phyloP scores from a whole-genome alignment of 2,888 invertebrate species.

The Cephalotes varians region DNA sequence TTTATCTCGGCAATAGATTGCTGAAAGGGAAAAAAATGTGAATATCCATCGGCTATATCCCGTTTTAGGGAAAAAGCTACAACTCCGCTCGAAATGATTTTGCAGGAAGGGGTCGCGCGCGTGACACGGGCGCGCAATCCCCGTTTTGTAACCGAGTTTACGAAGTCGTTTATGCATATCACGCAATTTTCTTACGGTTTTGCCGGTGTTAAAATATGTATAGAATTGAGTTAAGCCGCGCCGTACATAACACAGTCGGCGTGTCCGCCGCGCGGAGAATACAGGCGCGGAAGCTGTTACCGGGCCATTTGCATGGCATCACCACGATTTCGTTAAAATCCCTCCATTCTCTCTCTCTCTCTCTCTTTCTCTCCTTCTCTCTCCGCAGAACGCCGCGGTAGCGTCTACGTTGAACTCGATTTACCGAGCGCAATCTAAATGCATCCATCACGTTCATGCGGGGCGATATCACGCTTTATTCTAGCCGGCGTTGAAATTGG shows the following conservation, averaged over 20 bases:
- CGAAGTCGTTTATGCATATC: constrained; percentile 84
- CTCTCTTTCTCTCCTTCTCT: constrained; percentile 66
- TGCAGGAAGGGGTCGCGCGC: constrained; percentile 39
- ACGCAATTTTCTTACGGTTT: constrained; percentile 85
- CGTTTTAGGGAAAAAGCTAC: constrained; percentile 1
- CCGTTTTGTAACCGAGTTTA: constrained; percentile 79
- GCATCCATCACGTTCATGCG: constrained; percentile 67
- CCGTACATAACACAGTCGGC: constrained; percentile 75
- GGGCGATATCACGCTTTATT: constrained; percentile 55
- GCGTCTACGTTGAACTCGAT: constrained; percentile 71
- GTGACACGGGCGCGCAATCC: constrained; percentile 58
- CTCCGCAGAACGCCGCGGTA: constrained; percentile 43
- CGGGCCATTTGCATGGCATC: constrained; percentile 85
- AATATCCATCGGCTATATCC: constrained; percentile 9
- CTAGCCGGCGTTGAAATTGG: constrained; percentile 54
- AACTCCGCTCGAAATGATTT: constrained; percentile 36
- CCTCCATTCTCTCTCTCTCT: constrained; percentile 72
- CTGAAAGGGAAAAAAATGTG: background rate
- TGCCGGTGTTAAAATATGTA: constrained; percentile 85
- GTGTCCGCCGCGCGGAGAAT: constrained; percentile 68
- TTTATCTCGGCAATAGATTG: constrained; percentile 1
- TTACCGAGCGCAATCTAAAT: constrained; percentile 75
- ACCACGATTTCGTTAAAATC: constrained; percentile 82
- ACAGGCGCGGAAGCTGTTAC: constrained; percentile 85
- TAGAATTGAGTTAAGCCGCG: constrained; percentile 85